Evolutionary conservation across 2,113 vertebrate species (phyloP), one percentile per base, ranked within the genome.

Genomic region (Agapornis roseicollis): DNA sequence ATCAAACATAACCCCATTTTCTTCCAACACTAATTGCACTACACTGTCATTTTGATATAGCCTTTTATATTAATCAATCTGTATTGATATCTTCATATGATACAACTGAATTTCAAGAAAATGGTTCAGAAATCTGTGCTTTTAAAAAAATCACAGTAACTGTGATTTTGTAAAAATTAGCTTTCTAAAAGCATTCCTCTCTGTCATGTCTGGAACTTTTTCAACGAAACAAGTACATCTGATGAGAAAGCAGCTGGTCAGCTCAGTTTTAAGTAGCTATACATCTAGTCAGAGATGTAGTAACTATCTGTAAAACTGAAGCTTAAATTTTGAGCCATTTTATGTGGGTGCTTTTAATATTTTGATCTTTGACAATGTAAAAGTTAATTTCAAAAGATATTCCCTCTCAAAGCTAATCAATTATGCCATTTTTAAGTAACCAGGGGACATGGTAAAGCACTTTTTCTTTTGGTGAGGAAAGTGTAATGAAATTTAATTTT

Each of bases 21-120:
- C 65, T 96, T 76, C 64, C 19, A 47, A 27, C 22, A 33, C 16
- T 65, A 66, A 39, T 17, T 65, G n/a, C 37, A 65, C 24, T 31
- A 17, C 66, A 27, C 35, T 84, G 72, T 58, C 24, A 63, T 92
- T 90, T 94, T 91, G 42, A 85, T 78, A 92, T 95, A 80, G 14
- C 8, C 27, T 91, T 95, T 92, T n/a, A 39, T 73, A 69, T 82
- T 44, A 84, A 89, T 83, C 68, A 85, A 71, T 90, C 70, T 92
- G 11, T 28, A 37, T 44, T 66, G 96, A 80, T 81, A 90, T 44
- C 28, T 58, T 91, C 47, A 56, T 35, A 33, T 20, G 41, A 46
- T 58, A 82, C 94, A 93, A 49, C 35, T 31, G 55, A 47, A 9
- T 42, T 63, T 89, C 72, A 94, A 88, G 8, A 17, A 81, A 84